These are phyloP conservation scores for Eupithecia subumbrata DNA, from an alignment of 2,888 invertebrate genomes.

Conservation along the genomic window DNA sequence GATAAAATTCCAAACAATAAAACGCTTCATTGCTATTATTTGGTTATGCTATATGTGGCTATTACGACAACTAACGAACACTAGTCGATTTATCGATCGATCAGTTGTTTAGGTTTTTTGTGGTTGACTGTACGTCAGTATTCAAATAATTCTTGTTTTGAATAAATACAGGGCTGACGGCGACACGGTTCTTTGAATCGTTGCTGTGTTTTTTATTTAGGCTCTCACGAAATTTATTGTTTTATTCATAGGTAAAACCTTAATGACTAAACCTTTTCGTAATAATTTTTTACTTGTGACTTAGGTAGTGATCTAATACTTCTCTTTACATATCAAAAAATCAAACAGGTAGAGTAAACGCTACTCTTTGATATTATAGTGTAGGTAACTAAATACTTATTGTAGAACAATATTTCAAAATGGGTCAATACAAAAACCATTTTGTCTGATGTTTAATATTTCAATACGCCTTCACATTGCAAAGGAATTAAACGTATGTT, in stretches of 20 bases:
- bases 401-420: background rate
- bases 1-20: too few species aligned
- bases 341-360: too few species aligned
- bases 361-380: too few species aligned
- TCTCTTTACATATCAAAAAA: too few species aligned
- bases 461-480: too few species aligned
- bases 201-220: background rate
- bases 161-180: constrained; percentile 21
- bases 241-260: background rate
- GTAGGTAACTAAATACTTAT: too few species aligned
- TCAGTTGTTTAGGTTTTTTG: background rate
- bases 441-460: too few species aligned
- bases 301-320: too few species aligned
- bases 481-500: too few species aligned
- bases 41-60: too few species aligned
- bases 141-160: constrained; percentile 31
- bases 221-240: background rate
- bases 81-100: background rate
- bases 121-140: constrained; percentile 14
- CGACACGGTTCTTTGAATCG: background rate
- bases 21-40: background rate
- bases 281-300: too few species aligned
- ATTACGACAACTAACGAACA: background rate
- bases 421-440: background rate
- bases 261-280: too few species aligned